Evolutionary conservation across 1,140 invertebrate species (phyloP).

Genomic region (Polypedilum pembai): DNA sequence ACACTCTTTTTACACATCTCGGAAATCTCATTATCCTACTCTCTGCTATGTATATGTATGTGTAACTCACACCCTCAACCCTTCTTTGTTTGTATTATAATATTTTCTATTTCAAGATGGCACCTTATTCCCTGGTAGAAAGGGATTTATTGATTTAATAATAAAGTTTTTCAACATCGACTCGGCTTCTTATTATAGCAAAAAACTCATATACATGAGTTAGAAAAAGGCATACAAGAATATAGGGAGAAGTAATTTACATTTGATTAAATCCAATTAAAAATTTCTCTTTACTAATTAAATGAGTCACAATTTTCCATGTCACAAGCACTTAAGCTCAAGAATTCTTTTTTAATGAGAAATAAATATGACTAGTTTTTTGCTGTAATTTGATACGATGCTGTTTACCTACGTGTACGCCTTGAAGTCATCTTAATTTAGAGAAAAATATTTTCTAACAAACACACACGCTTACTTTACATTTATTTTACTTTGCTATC

Average conservation of each 20-base stretch:
- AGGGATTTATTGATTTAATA: slow-evolving; percentile 9
- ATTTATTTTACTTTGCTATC: no score
- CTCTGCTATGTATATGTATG: not conserved
- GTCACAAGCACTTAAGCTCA: not conserved
- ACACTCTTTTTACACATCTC: not conserved
- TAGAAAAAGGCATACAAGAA: not conserved
- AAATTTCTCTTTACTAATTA: not conserved
- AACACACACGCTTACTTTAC: no score
- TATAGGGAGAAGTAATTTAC: not conserved
- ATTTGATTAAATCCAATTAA: slow-evolving; percentile 4
- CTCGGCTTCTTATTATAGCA: not conserved
- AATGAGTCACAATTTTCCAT: not conserved
- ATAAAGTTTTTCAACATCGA: not conserved
- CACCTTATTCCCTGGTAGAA: not conserved
- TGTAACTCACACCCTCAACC: not conserved
- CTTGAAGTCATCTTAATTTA: no score
- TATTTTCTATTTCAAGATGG: slow-evolving; percentile 1
- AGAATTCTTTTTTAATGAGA: not conserved
- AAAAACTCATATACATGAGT: not conserved
- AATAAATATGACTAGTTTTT: no score
- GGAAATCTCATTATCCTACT: slow-evolving; percentile 5
- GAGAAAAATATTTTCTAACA: no score
- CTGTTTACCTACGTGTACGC: no score
- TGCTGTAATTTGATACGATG: no score
- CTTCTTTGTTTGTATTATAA: not conserved